Base-by-base conservation (phyloP, 2,888 invertebrate species). In the Neoascia interrupta region DNA sequence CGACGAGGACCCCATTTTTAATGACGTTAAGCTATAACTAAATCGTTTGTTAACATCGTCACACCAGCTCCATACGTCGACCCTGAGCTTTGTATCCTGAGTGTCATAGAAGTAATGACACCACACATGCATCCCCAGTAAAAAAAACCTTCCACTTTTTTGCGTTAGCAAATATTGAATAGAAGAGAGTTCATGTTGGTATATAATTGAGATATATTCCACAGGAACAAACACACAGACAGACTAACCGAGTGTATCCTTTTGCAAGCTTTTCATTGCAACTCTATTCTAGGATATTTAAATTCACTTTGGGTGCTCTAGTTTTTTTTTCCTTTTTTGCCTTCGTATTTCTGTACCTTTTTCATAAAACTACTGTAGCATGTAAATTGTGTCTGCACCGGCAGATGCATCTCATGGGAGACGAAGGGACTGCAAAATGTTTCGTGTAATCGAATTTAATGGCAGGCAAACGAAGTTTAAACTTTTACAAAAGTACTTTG, bases 371-470 rank as follows among this genome's bases (percentile, higher is more conserved):
- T 54, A 54, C 47, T 72, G 72, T 64, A 64, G 64, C 72, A 79
- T 79, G 61, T 72, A 72, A 76, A 76, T 60, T 76, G 63, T 76
- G 58, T 70, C 61, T 72, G 45, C 70, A 43, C 45, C 21, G 39
- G 54, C 15, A 54, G 51, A 79, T 73, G 73, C 73, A 79, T 79
- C 79, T 76, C 76, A 47, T 49, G 72, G 73, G 76, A 54, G 5
- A 47, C 54, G 60, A 28, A 53, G 15, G 18, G 43, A 60, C 43
- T 51, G 73, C 41, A 79, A 79, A 79, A 79, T 79, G 73, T 73
- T 79, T 68, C 61, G 34, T 56, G 61, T 79, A 79, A 79, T 79
- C 79, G 68, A 79, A 73, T 79, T 79, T 68, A 61, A 66, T 79
- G 73, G 37, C 47, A 61, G 61, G 73, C 60, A 79, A 79, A 79